Evolutionary conservation across 1,140 invertebrate genomes (phyloP), one percentile per base, ranked within the genome.

Genomic region (Scaptomyza graminum): DNA sequence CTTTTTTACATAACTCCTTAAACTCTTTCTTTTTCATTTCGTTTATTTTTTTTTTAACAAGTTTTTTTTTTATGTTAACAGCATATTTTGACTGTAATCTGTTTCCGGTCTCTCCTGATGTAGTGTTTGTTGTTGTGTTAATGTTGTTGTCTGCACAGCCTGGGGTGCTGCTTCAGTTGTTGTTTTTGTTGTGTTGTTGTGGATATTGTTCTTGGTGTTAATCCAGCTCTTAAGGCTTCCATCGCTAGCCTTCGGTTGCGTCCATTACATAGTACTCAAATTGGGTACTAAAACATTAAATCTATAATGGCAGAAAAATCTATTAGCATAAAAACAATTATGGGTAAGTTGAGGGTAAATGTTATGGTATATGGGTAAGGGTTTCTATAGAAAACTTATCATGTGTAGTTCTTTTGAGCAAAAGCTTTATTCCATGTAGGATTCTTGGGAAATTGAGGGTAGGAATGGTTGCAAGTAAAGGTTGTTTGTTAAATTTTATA

Each of bases 231-330:
- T 12, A 65, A 57, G 43, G 55, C 52, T 64, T 31, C 64, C 34
- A 67, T 9, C n/a, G 55, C 28, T 54, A 15, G 22, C 54, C 43
- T 50, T 50, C 22, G 22, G 41, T 66, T 22, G 28, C 62, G 16
- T 46, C 28, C 63, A 47, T 61, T 70, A 89, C 54, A 64, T 74
- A 67, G 82, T 87, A 71, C 83, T 74, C 80, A 84, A 76, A 65
- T 74, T 60, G 56, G 78, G 83, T 88, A 90, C 83, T 82, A 78
- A 70, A 70, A 90, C 74, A 90, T 90, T 82, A 90, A 73, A 90
- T 74, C 89, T 90, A 65, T 1, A 87, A 84, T 4, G 13, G 28
- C 51, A 50, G 31, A 52, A 51, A 11, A 16, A n/a, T n/a, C 0
- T 12, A 69, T 82, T 64, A 74, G 43, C 78, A 37, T 0, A 16